phyloP scores from a whole-genome alignment of 1,140 invertebrate species.

The Danaus plexippus region DNA sequence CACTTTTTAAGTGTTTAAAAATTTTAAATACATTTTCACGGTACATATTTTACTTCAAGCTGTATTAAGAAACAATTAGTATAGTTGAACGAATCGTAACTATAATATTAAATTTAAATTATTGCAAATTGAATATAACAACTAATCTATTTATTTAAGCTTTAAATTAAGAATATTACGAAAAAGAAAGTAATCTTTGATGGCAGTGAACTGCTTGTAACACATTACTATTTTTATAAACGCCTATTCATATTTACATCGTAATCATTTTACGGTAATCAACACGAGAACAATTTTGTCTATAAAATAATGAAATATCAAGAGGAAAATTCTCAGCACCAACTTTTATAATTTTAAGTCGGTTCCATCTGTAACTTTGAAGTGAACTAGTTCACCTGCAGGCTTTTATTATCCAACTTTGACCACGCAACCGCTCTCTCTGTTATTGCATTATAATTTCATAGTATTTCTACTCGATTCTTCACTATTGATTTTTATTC shows the following conservation, averaged over 20 bases:
- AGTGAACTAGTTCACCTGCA: slow-evolving; percentile 30
- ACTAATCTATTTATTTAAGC: too few relatives aligned
- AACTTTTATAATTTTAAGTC: slow-evolving; percentile 33
- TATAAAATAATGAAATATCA: slow-evolving; percentile 18
- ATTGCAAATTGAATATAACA: too few relatives aligned
- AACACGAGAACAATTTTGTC: slow-evolving; percentile 12
- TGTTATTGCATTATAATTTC: slow-evolving; percentile 20
- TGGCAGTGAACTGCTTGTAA: slow-evolving; percentile 12
- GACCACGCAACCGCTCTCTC: slow-evolving; percentile 19
- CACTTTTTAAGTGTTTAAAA: too few relatives aligned
- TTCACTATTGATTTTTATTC: slow-evolving; percentile 9
- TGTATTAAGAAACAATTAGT: too few relatives aligned
- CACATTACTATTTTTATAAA: slow-evolving; percentile 13
- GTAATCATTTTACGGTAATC: slow-evolving; percentile 5
- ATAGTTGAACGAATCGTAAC: too few relatives aligned
- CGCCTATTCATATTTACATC: slow-evolving; percentile 19
- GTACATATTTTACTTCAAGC: too few relatives aligned
- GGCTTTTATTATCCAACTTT: slow-evolving; percentile 31
- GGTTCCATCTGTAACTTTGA: slow-evolving; percentile 23
- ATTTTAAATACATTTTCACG: too few relatives aligned
- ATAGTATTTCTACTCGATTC: slow-evolving; percentile 14
- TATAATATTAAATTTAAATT: too few relatives aligned
- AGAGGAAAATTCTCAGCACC: slow-evolving; percentile 22
- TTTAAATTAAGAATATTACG: too few relatives aligned
- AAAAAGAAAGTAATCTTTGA: neutral